These are phyloP conservation scores for Sericinus montela DNA, from an alignment of 2,888 invertebrate species.

Conservation along the genomic window DNA sequence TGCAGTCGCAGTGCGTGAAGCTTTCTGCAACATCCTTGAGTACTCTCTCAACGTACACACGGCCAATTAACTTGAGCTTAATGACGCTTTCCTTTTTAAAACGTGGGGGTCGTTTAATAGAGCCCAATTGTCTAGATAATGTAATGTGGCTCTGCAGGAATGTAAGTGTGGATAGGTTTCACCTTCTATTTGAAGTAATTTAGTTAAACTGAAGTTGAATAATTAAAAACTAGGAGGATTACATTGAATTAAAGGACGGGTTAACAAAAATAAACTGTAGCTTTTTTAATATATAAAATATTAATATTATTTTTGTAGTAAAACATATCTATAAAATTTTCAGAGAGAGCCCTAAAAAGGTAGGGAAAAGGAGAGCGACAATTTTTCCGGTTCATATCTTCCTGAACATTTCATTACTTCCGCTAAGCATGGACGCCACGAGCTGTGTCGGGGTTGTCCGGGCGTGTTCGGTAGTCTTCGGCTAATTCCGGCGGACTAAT, in stretches of 20 bases:
- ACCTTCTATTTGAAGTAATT: no score
- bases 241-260: no score
- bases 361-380: constrained; percentile 69
- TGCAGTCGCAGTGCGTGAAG: constrained; percentile 44
- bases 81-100: constrained; percentile 54
- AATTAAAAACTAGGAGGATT: no score
- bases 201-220: no score
- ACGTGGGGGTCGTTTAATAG: constrained; percentile 30
- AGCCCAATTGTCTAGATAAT: background rate
- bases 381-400: constrained; percentile 78
- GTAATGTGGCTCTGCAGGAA: background rate
- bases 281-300: no score
- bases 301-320: no score
- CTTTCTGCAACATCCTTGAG: constrained; percentile 44
- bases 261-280: no score
- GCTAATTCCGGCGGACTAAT: constrained; percentile 55
- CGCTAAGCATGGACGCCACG: constrained; percentile 65
- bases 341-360: constrained; percentile 53
- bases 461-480: constrained; percentile 44
- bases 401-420: constrained; percentile 78
- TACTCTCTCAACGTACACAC: constrained; percentile 43
- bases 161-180: no score
- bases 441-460: constrained; percentile 49
- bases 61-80: constrained; percentile 59
- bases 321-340: constrained; percentile 39